A percentile compares a stretch with the other conserved stretches of the same genome.
Conservation (phyloP, 2,797 vertebrate genomes). For the Macroramphosus scolopax region DNA sequence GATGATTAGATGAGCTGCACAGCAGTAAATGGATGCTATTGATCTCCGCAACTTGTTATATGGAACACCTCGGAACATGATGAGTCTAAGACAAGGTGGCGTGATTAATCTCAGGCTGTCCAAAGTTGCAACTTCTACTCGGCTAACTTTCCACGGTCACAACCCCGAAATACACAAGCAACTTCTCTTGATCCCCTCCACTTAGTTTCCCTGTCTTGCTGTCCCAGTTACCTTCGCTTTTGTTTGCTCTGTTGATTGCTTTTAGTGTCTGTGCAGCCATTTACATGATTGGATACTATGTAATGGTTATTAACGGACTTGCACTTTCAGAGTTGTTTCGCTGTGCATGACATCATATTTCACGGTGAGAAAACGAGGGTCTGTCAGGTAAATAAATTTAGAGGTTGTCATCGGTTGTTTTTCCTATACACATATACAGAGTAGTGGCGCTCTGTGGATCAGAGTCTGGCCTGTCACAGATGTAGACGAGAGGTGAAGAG, state of each 20-base stretch:
- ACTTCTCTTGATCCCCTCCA: constrained; percentile 25
- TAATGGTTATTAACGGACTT: constrained; percentile 69
- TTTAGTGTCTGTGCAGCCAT: constrained; percentile 54
- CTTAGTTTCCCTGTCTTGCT: constrained; percentile 35
- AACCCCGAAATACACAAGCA: constrained; percentile 38
- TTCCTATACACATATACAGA: constrained; percentile 37
- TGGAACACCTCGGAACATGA: constrained; percentile 58
- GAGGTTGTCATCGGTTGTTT: constrained; percentile 35
- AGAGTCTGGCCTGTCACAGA: no score
- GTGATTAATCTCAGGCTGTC: constrained; percentile 49
- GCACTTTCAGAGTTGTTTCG: constrained; percentile 48
- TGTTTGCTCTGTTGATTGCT: constrained; percentile 62
- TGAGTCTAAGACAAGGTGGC: constrained; percentile 57
- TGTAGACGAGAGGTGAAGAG: constrained; percentile 23
- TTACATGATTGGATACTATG: constrained; percentile 60
- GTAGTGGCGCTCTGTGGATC: constrained; percentile 1
- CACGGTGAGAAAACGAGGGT: constrained; percentile 39
- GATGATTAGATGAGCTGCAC: constrained; percentile 74
- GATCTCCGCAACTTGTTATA: constrained; percentile 76
- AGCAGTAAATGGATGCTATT: constrained; percentile 75
- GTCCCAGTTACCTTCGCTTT: constrained; percentile 37
- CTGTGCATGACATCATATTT: constrained; percentile 52
- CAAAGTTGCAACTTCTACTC: constrained; percentile 60
- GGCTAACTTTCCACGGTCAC: constrained; percentile 51
- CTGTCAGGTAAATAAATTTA: constrained; percentile 53